A percentile compares a stretch with the other conserved stretches of the same genome.
Evolutionary conservation across 2,888 invertebrate species (phyloP).

Genomic region (Torymus auratus): DNA sequence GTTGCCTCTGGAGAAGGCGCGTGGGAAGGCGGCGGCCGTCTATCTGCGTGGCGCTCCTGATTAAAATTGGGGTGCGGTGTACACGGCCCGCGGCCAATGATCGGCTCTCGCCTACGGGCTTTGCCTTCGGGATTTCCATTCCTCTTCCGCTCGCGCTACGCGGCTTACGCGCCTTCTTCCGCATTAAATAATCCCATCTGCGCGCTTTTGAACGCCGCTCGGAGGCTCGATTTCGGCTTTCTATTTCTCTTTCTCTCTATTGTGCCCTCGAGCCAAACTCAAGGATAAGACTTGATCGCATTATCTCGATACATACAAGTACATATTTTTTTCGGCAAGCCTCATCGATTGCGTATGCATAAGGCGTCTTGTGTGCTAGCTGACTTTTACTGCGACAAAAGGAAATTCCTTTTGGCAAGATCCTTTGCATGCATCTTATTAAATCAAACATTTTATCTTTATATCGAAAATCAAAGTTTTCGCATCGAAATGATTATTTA

Average conservation of each 20-base stretch:
- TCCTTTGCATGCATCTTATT: too few species aligned
- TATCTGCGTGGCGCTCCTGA: constrained; percentile 76
- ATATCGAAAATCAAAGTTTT: too few species aligned
- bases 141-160: constrained; percentile 1
- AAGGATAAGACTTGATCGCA: constrained; percentile 35
- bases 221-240: constrained; percentile 36
- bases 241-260: constrained; percentile 56
- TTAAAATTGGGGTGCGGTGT: constrained; percentile 76
- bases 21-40: constrained; percentile 69
- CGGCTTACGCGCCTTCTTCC: constrained; percentile 15
- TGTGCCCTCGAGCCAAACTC: constrained; percentile 55
- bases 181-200: constrained; percentile 48
- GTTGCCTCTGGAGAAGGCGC: constrained; percentile 64
- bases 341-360: neutral
- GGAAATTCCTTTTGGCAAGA: too few species aligned
- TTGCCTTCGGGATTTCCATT: constrained; percentile 34
- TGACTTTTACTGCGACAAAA: too few species aligned
- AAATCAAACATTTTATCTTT: too few species aligned
- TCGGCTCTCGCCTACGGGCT: constrained; percentile 67
- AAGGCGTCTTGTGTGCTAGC: too few species aligned
- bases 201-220: constrained; percentile 17
- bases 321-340: constrained; percentile 52
- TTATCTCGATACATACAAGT: constrained; percentile 37
- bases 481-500: too few species aligned
- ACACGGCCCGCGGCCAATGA: constrained; percentile 64